Base-by-base conservation (phyloP, 2,888 invertebrate species). In the Xestia ashworthii region DNA sequence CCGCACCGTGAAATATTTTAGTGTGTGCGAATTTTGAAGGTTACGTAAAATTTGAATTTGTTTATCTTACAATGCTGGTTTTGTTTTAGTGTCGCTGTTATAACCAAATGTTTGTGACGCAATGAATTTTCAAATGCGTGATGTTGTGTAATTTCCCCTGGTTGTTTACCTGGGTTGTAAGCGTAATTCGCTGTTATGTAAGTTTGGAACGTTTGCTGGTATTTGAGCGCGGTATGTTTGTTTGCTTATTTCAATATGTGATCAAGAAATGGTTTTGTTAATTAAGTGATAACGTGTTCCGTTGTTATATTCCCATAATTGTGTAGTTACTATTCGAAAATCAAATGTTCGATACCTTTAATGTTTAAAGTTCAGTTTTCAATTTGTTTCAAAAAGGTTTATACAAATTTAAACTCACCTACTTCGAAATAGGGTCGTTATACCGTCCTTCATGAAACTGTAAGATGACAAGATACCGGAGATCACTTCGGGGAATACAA, bases 41-140 rank as follows among this genome's bases (percentile, higher is more conserved):
- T 81, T 78, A 84, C 80, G 70, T 65, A 72, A 75, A 64, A 69
- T 71, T 70, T 79, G 74, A 86, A 87, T 83, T 80, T 82, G 80
- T 88, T 88, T 78, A 80, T 81, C 83, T 81, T 85, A 80, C 82
- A 83, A 71, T 80, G 78, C 75, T 53, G 76, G 80, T 70, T 83
- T 85, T 79, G 78, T 78, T 86, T 70, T 55, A 70, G 41, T 65
- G 68, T 78, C 44, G 72, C 71, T 76, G 66, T 71, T 76, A 53
- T 41, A 48, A 14, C 12, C 12, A 62, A 69, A 69, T 77, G 64
- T 76, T 77, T 71, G 72, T 80, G 76, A 78, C 75, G 86, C 66
- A 87, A 83, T 85, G 64, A 77, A 78, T 83, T 74, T 71, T 44
- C 64, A 75, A 84, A 70, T 82, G 76, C 44, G 68, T 64, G 76